Percentiles rank a stretch among this genome's conserved stretches.
Conservation (phyloP, 2,888 invertebrate genomes). For the Melangyna quadrimaculata region DNA sequence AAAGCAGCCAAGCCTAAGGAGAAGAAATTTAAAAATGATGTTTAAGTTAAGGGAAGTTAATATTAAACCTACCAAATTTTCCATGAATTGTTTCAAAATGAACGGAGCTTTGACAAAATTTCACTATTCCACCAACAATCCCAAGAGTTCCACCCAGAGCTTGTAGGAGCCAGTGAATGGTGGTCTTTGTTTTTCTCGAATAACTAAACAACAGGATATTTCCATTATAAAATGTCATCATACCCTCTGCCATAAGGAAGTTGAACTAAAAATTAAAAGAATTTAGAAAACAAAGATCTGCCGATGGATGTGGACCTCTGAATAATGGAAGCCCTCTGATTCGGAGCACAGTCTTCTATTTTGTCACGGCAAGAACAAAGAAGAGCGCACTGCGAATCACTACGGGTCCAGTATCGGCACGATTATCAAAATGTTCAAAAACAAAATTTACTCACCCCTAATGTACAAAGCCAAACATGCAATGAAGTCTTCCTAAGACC, state of each 20-base stretch:
- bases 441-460: conserved; percentile 73
- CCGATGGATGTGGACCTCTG: too few relatives aligned
- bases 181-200: conserved; percentile 72
- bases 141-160: conserved; percentile 63
- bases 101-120: conserved; percentile 74
- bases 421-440: not conserved
- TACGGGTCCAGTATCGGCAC: too few relatives aligned
- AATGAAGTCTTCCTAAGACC: conserved; percentile 74
- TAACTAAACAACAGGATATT: conserved; percentile 75
- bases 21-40: not conserved
- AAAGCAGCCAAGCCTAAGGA: conserved; percentile 72
- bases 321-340: too few relatives aligned
- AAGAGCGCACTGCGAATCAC: too few relatives aligned
- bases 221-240: conserved; percentile 77
- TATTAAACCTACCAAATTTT: conserved; percentile 67
- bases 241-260: conserved; percentile 78
- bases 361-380: too few relatives aligned
- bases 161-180: conserved; percentile 67
- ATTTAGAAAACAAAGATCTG: not conserved
- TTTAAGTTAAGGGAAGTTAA: not conserved
- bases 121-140: conserved; percentile 74
- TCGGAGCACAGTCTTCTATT: too few relatives aligned
- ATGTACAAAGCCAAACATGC: conserved; percentile 77
- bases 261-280: conserved; percentile 70
- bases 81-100: conserved; percentile 77